Base-by-base conservation (phyloP, 2,888 invertebrate species). In the Hypercompe scribonia region DNA sequence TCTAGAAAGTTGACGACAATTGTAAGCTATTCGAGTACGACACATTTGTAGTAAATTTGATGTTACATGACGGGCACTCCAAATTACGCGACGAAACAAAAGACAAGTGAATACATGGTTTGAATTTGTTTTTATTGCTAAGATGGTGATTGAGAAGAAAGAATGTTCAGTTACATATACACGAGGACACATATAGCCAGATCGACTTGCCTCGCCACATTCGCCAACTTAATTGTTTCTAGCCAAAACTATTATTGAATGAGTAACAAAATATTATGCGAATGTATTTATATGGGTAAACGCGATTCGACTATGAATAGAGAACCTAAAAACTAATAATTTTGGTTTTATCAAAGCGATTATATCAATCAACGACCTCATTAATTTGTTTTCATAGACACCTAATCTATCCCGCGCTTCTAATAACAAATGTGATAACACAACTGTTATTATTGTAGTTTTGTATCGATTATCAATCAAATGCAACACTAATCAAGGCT, bases 1-100 rank as follows among this genome's bases (percentile, higher is more conserved):
- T 88, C 86, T 92, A 90, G 95, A 95, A 94, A 95, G 95, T 92
- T 80, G 81, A 81, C 84, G 76, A 85, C 86, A 78, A 80, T 79
- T 73, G 77, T 83, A 78, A 84, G 85, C 87, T 90, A 85, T 85
- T 77, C 82, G 71, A 73, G 73, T 67, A 58, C 66, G 64, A 77
- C 63, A 71, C 33, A 71, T 67, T 72, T 78, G 79, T 86, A 89
- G 89, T 90, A 90, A 89, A 90, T 90, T 90, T 89, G 83, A 66
- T 73, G 65, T 66, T 69, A 65, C 65, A 65, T 42, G 54, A 42
- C 36, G 54, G 18, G 31, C 46, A 28, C 58, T 61, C 65, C 46
- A 31, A 31, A 65, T 13, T 58, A 68, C 28, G 39, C 64, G 68
- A 39, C 64, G 46, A 54, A 72, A n/a, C 34, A 58, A 67, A 67